A percentile compares a stretch with the other conserved stretches of the same genome.
Evolutionary conservation across 2,113 vertebrate genomes (phyloP).

Genomic region (Vanacampus margaritifer): DNA sequence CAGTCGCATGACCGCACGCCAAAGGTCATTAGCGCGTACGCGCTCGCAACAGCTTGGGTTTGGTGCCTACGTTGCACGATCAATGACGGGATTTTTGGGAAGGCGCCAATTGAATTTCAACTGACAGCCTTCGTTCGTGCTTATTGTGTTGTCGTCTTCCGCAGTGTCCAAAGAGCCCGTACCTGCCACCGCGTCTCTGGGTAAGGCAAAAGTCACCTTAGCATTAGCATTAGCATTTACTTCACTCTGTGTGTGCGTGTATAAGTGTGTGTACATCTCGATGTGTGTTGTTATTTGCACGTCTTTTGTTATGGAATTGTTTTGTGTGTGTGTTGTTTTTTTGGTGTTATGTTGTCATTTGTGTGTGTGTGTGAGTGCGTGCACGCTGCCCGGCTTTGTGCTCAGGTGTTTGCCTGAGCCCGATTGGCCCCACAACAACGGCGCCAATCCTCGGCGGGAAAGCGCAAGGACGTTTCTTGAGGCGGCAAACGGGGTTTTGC

Average conservation of each 20-base stretch:
- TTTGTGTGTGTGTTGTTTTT: background rate
- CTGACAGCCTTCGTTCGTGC: too few relatives aligned
- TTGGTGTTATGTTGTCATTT: background rate
- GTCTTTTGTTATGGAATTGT: background rate
- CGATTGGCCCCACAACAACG: background rate
- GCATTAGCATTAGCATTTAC: slow-evolving; percentile 2
- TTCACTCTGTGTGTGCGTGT: background rate
- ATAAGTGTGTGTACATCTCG: background rate
- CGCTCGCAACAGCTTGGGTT: too few relatives aligned
- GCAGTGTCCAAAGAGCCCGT: slow-evolving; percentile 81
- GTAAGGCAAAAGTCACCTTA: slow-evolving; percentile 57
- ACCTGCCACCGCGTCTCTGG: slow-evolving; percentile 78
- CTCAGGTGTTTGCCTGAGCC: slow-evolving; percentile 35
- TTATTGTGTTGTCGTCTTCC: background rate
- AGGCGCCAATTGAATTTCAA: too few relatives aligned
- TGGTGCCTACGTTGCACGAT: too few relatives aligned
- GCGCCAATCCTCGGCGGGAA: background rate
- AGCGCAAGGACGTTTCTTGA: slow-evolving; percentile 5
- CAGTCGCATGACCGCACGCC: too few relatives aligned
- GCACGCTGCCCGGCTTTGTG: slow-evolving; percentile 13
- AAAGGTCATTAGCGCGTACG: too few relatives aligned
- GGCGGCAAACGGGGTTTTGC: background rate
- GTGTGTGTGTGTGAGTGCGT: slow-evolving; percentile 12
- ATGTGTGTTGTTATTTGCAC: background rate
- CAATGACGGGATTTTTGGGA: too few relatives aligned